Evolutionary conservation across 1,140 invertebrate genomes (phyloP), one percentile per base, ranked within the genome.

Genomic region (Fragariocoptes setiger): DNA sequence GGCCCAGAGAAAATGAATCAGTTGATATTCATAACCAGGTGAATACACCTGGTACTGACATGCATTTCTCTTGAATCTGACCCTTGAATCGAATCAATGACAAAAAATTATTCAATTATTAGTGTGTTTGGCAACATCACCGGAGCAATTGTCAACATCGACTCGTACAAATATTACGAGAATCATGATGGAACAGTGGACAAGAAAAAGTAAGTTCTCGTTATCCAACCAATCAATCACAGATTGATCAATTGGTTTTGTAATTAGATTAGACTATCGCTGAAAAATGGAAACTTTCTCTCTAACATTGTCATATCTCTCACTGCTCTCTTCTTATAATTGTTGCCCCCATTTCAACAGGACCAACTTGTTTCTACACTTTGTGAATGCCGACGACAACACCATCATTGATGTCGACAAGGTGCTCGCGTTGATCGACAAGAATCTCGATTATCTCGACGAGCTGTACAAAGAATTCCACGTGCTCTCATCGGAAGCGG

Each of bases 161-260:
- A 92, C 53, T 76, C 80, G 50, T 77, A 80, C 47, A 72, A 77
- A 53, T 74, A 80, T 21, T 83, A 92, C 54, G 76, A 80, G 52
- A 83, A 85, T 53, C 68, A 72, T 48, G 75, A 82, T 51, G 83
- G 83, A 4, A 74, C 76, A 0, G 76, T 90, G 1, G 83, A 94
- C 57, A 73, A 79, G 50, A 88, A 80, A 2, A 75, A 80, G 59
- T 62, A 56, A 51, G 49, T 51, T 18, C 12, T 37, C 20, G 3
- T 31, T 41, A 18, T 20, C 19, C 12, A 17, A 38, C 12, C 8
- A 19, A 18, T 3, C 2, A 17, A 0, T 38, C 19, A 35, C 2
- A 13, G 2, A 39, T 35, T 35, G 12, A 35, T 12, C n/a, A 15
- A 13, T 39, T 39, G 17, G 31, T 39, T 43, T 2, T 18, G 25